Percentiles rank a stretch among this genome's conserved stretches.
These are phyloP conservation scores for Cyprinodon diabolis DNA, from an alignment of 2,797 vertebrate species.

Conservation along the genomic window DNA sequence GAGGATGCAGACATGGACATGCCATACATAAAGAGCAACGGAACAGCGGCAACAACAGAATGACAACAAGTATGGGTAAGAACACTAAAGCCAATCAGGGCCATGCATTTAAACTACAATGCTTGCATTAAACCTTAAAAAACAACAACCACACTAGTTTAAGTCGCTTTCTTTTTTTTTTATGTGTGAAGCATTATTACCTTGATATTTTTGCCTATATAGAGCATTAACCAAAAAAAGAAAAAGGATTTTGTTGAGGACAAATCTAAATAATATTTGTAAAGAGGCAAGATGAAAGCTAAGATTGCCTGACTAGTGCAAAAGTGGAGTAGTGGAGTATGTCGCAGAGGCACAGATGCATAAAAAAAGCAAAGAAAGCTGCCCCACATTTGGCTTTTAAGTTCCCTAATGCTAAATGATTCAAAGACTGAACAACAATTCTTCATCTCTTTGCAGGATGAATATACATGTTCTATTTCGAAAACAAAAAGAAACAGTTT, in stretches of 20 bases:
- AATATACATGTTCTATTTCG: conserved; percentile 58
- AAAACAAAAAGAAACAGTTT: not conserved
- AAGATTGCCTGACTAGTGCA: not conserved
- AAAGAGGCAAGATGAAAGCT: not conserved
- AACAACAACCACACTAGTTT: not conserved
- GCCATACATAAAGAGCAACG: conserved; percentile 63
- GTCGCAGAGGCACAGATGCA: conserved; percentile 68
- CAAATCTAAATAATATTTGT: not conserved
- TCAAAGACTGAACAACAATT: conserved; percentile 68
- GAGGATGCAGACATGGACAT: conserved; percentile 54
- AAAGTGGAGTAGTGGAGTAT: conserved; percentile 69
- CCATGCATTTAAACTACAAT: not conserved
- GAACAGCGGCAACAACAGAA: conserved; percentile 34
- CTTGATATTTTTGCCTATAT: not conserved
- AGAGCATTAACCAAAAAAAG: not conserved
- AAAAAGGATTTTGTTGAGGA: not conserved
- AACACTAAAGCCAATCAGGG: not conserved
- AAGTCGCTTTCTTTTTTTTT: not conserved
- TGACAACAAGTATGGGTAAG: conserved; percentile 51
- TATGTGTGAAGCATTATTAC: not conserved
- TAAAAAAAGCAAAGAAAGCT: conserved; percentile 62
- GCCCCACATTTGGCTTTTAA: conserved; percentile 76
- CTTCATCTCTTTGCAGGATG: conserved; percentile 49
- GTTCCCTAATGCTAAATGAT: conserved; percentile 73
- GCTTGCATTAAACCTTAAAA: not conserved